These are phyloP conservation scores for Molossus molossus DNA, from an alignment of 2,797 vertebrate species.

Conservation along the genomic window DNA sequence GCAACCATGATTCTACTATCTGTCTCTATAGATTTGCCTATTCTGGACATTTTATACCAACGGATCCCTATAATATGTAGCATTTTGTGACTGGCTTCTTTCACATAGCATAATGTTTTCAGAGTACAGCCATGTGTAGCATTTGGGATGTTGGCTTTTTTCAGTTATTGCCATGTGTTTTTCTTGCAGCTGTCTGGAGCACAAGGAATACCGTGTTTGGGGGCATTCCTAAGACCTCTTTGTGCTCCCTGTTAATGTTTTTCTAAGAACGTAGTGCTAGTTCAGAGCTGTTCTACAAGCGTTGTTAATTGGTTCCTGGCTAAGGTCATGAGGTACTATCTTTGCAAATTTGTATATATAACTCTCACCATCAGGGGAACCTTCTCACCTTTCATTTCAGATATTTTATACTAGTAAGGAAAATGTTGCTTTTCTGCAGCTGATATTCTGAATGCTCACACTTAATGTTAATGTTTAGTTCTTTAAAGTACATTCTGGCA, in stretches of 20 bases:
- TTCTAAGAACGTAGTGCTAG: neutral
- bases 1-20: neutral
- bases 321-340: neutral
- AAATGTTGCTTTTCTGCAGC: neutral
- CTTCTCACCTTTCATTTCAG: neutral
- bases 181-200: neutral
- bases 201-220: neutral
- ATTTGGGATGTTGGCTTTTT: neutral
- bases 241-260: neutral
- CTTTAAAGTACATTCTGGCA: neutral
- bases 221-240: neutral
- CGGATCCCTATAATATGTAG: neutral
- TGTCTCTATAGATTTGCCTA: neutral
- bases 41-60: neutral
- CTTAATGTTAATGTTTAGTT: neutral
- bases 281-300: neutral
- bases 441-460: neutral
- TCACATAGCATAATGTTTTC: neutral
- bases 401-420: neutral
- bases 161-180: neutral
- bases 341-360: neutral
- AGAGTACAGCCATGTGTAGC: neutral
- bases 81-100: neutral
- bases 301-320: neutral
- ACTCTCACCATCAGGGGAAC: neutral